phyloP scores from a whole-genome alignment of 2,888 invertebrate species.

The Hetaerina titia region DNA sequence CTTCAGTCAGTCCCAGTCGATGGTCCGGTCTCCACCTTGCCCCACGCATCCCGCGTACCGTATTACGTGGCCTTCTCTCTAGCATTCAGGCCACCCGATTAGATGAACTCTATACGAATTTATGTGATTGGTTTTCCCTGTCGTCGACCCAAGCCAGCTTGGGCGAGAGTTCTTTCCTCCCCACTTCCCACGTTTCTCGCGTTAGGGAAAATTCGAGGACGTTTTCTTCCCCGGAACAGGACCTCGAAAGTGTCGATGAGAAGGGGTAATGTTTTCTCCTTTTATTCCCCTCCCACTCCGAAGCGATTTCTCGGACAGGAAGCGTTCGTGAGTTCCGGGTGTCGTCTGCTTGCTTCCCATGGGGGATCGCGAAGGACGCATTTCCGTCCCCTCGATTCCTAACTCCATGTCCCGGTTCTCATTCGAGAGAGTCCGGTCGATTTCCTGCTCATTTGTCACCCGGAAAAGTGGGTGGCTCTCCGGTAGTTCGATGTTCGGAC shows the following conservation, averaged over 20 bases:
- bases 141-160: too few species aligned
- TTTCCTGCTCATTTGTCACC: not conserved
- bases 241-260: not conserved
- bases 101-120: too few species aligned
- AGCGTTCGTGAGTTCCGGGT: conserved; percentile 14
- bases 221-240: not conserved
- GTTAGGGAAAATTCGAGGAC: not conserved
- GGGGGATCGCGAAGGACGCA: not conserved
- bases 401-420: not conserved
- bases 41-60: too few species aligned
- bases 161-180: too few species aligned
- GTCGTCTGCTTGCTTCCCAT: not conserved
- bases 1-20: too few species aligned
- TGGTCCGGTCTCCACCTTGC: too few species aligned
- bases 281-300: not conserved
- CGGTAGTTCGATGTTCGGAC: not conserved
- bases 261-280: not conserved
- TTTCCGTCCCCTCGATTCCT: not conserved
- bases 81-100: too few species aligned
- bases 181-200: too few species aligned
- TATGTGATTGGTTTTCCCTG: too few species aligned
- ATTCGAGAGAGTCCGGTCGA: not conserved
- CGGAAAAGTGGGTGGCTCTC: not conserved
- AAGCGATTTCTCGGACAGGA: not conserved
- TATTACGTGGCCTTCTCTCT: too few species aligned